Percentiles rank a stretch among this genome's conserved stretches.
phyloP scores from a whole-genome alignment of 2,797 vertebrate species.

The Microctenopoma stevenorrisi region DNA sequence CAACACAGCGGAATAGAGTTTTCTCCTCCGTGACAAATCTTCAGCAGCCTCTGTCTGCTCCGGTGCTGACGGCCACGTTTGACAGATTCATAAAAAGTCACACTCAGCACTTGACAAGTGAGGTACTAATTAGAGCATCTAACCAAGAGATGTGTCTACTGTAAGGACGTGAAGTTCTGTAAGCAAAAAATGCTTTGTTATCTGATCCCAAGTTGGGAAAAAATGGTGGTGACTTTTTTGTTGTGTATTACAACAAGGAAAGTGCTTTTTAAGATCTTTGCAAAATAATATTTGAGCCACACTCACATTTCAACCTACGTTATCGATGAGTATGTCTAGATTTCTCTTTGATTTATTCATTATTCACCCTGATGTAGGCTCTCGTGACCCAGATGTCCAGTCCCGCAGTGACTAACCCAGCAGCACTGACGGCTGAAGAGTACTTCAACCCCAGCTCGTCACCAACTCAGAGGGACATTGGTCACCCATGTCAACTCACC shows the following conservation, averaged over 20 bases:
- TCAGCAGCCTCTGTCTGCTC: not conserved
- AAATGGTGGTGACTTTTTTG: slow-evolving; percentile 23
- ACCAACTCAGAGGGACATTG: slow-evolving; percentile 91
- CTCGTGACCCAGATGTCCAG: slow-evolving; percentile 92
- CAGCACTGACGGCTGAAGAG: slow-evolving; percentile 93
- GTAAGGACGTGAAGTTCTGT: slow-evolving; percentile 1
- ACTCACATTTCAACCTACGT: no score
- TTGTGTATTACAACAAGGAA: slow-evolving; percentile 1
- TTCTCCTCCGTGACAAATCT: not conserved
- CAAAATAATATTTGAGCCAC: not conserved
- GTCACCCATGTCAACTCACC: slow-evolving; percentile 94
- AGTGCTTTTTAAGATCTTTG: not conserved
- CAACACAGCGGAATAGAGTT: no score
- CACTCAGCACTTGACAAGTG: slow-evolving; percentile 5
- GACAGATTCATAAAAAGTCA: slow-evolving; percentile 10
- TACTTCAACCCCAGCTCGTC: slow-evolving; percentile 93
- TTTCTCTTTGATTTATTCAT: not conserved
- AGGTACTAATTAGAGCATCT: slow-evolving; percentile 9
- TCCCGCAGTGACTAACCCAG: slow-evolving; percentile 90
- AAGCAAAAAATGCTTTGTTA: slow-evolving; percentile 24
- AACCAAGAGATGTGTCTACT: slow-evolving; percentile 3
- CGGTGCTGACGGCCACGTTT: not conserved
- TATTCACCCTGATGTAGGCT: slow-evolving; percentile 78
- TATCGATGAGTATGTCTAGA: no score
- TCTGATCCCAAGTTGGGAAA: slow-evolving; percentile 22